Percentiles rank a stretch among this genome's conserved stretches.
phyloP scores from a whole-genome alignment of 2,888 invertebrate genomes.

The Lomographa bimaculata region DNA sequence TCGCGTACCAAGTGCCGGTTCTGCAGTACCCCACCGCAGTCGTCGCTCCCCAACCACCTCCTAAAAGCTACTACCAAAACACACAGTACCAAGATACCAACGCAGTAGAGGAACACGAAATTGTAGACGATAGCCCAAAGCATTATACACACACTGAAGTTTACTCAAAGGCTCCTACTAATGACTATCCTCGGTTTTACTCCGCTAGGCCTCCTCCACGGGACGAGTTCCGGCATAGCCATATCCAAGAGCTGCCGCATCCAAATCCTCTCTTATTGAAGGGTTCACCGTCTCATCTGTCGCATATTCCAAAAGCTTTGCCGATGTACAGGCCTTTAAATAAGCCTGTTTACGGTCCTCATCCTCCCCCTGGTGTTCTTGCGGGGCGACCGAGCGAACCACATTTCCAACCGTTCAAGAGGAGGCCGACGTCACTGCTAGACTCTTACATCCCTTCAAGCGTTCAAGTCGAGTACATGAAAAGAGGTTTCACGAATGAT shows the following conservation, averaged over 20 bases:
- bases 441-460: slow-evolving; percentile 85
- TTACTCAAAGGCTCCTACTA: slow-evolving; percentile 41
- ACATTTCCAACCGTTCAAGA: slow-evolving; percentile 52
- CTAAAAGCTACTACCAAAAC: slow-evolving; percentile 56
- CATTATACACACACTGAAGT: slow-evolving; percentile 57
- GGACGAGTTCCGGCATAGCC: slow-evolving; percentile 53
- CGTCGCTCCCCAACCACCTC: slow-evolving; percentile 48
- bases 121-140: slow-evolving; percentile 51
- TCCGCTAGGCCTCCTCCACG: slow-evolving; percentile 56
- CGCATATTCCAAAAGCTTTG: slow-evolving; percentile 69
- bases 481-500: slow-evolving; percentile 70
- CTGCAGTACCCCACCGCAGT: slow-evolving; percentile 55
- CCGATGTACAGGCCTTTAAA: slow-evolving; percentile 63
- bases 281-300: slow-evolving; percentile 56
- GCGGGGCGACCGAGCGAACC: slow-evolving; percentile 52
- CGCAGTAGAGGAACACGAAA: slow-evolving; percentile 54
- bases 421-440: slow-evolving; percentile 76
- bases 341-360: slow-evolving; percentile 58
- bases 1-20: slow-evolving; percentile 61
- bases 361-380: slow-evolving; percentile 44
- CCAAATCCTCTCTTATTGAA: slow-evolving; percentile 65
- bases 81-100: slow-evolving; percentile 56
- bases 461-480: slow-evolving; percentile 75
- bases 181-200: slow-evolving; percentile 62
- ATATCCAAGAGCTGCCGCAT: slow-evolving; percentile 58